Evolutionary conservation across 1,140 invertebrate genomes (phyloP), one percentile per base, ranked within the genome.

Genomic region (Drosophila prosaltans): DNA sequence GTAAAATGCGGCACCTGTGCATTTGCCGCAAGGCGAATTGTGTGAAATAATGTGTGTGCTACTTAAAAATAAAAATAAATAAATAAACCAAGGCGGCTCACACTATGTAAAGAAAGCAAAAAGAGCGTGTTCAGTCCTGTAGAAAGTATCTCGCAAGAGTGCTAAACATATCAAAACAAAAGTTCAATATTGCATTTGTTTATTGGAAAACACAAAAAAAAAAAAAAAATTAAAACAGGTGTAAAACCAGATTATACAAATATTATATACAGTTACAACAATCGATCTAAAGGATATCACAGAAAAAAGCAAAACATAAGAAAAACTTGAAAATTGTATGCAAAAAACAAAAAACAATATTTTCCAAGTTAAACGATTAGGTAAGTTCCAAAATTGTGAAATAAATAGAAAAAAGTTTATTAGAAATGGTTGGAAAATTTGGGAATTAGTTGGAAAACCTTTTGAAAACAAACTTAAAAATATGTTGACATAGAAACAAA

Each of bases 1-100:
- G 36, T 61, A 86, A 81, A 72, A 86, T 86, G 82, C 72, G 83
- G 80, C 80, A 76, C 63, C 51, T 77, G 75, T 82, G 82, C 80
- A 71, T 24, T 72, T 70, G 66, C 69, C 72, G 82, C 71, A 69
- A 64, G 78, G 69, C 77, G 32, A 65, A 75, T 66, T 68, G 51
- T 65, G 74, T 70, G 62, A 51, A 45, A 58, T 51, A 67, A 39
- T 78, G 77, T 63, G 69, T 78, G 77, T 63, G 69, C 26, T 43
- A 73, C 65, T 40, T 48, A 57, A 28, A 40, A 78, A 69, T 11
- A 32, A 36, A 36, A 16, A 59, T 40, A 39, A 39, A 59, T 32
- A 59, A 51, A 51, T 51, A 51, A 51, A 51, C 45, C 45, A 51
- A 59, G 57, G 16, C 57, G 11, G 32, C 16, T 16, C 16, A 32